Base-by-base conservation (phyloP, 2,888 invertebrate genomes). In the Meiosimyza decipiens region DNA sequence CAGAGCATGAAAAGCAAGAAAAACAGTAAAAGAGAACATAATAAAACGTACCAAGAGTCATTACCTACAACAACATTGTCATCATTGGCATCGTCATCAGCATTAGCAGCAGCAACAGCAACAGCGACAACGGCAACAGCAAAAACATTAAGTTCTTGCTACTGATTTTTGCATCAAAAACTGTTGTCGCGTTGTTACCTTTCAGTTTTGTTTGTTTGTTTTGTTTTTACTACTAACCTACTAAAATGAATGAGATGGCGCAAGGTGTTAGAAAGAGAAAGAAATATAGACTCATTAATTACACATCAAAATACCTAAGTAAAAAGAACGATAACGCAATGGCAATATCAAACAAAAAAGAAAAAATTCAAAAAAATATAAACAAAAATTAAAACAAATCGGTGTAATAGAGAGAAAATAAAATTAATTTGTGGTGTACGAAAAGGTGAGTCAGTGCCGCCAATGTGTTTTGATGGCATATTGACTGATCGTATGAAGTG, bases 371-470 rank as follows among this genome's bases (percentile, higher is more conserved):
- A 59, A 47, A 47, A 6, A 52, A 65, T 49, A 59, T 54, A 13
- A 40, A 49, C 22, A 40, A 28, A 70, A 62, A 51, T 15, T 16
- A 64, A 47, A 73, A 69, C 15, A 52, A 51, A 71, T 40, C 50
- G 51, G 15, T 13, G 11, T 67, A 66, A 66, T 67, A 40, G 40
- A 40, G 70, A 60, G 47, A 49, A 64, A 54, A 73, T 40, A 60
- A 65, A 62, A 70, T 22, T 51, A 71, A 50, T 49, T 60, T 18
- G 54, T 52, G 28, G 28, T 4, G 2, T 28, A 28, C 28, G 28
- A 28, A 28, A 28, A 28, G 28, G 28, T 28, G 28, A 28, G 2
- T 28, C 4, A 28, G 28, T 4, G 28, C 28, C 28, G 28, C 28
- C 4, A 28, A 4, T 28, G 3, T 28, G 28, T 28, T 28, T 28